phyloP scores from a whole-genome alignment of 64 coral and sea anemone genomes.

The Montipora capricornis region DNA sequence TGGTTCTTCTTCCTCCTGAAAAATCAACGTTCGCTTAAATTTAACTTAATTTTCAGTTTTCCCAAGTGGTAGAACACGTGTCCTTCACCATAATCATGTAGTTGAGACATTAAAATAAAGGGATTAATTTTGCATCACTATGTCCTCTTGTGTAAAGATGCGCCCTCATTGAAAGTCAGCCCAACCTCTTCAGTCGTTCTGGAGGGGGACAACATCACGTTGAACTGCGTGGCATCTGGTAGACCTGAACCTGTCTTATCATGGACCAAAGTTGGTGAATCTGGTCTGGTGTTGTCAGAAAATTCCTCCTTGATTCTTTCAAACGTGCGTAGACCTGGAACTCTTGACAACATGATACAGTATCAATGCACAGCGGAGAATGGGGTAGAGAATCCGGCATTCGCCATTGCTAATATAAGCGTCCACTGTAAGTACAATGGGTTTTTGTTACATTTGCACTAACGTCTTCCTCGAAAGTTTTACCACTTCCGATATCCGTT shows the following conservation, averaged over 20 bases:
- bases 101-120: too few species aligned
- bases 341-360: constrained; percentile 10
- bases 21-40: too few species aligned
- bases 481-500: too few species aligned
- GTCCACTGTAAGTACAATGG: constrained; percentile 12
- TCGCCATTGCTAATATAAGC: not conserved
- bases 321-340: not conserved
- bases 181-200: not conserved
- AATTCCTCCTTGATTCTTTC: not conserved
- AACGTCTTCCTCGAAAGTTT: too few species aligned
- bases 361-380: constrained; percentile 28
- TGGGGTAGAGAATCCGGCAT: not conserved
- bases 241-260: not conserved
- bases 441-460: too few species aligned
- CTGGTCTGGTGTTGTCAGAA: not conserved
- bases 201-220: not conserved
- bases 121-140: too few species aligned
- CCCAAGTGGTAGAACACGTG: too few species aligned
- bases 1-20: too few species aligned
- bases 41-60: too few species aligned
- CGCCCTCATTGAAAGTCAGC: not conserved
- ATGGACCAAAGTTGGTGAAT: not conserved
- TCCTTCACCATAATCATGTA: too few species aligned
- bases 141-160: not conserved
- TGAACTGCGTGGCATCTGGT: not conserved